Base-by-base conservation (phyloP, 2,888 invertebrate species). In the Notodromas monacha region DNA sequence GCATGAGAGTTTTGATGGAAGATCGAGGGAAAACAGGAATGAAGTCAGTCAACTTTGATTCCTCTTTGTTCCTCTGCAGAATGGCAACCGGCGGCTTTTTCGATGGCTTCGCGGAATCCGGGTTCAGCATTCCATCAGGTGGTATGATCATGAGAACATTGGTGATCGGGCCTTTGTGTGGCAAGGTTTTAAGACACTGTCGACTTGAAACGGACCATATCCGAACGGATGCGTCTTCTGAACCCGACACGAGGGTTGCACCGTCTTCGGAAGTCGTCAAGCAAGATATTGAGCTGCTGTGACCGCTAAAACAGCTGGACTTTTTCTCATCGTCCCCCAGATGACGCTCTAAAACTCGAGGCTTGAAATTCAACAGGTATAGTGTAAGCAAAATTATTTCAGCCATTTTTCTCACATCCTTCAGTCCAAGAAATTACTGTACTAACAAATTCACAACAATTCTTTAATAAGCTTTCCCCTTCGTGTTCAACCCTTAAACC, bases 161-260 rank as follows among this genome's bases (percentile, higher is more conserved):
- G 2, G 64, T 68, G 2, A 76, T 52, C 1, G 61, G 46, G n/a
- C 68, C 70, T 48, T 68, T 70, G 38, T 69, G 69, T 26, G 56
- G 34, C 49, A 37, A 73, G 53, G 29, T 63, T 38, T 65, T 58
- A 3, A 72, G 46, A 30, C 69, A 60, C 45, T 77, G 72, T 34
- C 60, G 56, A 44, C 70, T 76, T 4, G 52, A 50, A 32, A 76
- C 60, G 39, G 79, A 67, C 79, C 81, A 84, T 13, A 77, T 43
- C 37, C 65, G 61, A 1, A 76, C 65, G 34, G 56, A 58, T 30
- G 60, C 60, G 50, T 74, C 74, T 35, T 60, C 57, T 0, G 68
- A 65, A 0, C 69, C 77, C 0, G 79, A 74, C 32, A 69, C 54
- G 14, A 84, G 45, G 10, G 60, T 58, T 26, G 57, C 57, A 4